Conservation (phyloP, 2,888 invertebrate genomes). For the Sclerodermus sp. region DNA sequence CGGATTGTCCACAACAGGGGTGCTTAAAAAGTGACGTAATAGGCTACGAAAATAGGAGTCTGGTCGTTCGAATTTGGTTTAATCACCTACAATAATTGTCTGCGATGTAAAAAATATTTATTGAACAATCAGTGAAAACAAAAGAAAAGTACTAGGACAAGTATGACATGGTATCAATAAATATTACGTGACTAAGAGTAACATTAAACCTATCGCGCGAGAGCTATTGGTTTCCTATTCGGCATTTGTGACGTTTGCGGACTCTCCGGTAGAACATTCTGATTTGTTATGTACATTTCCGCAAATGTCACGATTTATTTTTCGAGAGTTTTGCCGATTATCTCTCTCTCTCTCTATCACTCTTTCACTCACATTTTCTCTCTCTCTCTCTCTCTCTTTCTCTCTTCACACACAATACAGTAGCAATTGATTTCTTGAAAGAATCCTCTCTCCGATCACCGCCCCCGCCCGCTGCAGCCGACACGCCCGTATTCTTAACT, state of each 20-base stretch:
- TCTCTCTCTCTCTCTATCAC: not conserved
- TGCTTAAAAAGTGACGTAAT: too few relatives aligned
- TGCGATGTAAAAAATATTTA: constrained; percentile 48
- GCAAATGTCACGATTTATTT: constrained; percentile 34
- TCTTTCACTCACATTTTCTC: too few relatives aligned
- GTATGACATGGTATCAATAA: constrained; percentile 48
- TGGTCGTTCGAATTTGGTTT: constrained; percentile 8
- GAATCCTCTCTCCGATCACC: constrained; percentile 20
- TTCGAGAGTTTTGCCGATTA: too few relatives aligned
- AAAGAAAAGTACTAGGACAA: constrained; percentile 25
- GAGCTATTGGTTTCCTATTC: constrained; percentile 23
- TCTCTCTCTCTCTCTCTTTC: not conserved
- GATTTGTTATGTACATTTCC: constrained; percentile 43
- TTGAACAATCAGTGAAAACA: constrained; percentile 45
- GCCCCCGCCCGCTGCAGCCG: constrained; percentile 45
- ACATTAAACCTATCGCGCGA: constrained; percentile 29
- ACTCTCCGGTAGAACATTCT: constrained; percentile 15
- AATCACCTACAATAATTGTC: constrained; percentile 29
- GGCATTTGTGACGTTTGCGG: constrained; percentile 36
- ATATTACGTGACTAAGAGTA: constrained; percentile 49
- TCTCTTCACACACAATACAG: too few relatives aligned
- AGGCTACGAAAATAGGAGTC: constrained; percentile 1
- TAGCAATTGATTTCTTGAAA: not conserved
- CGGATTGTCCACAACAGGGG: too few relatives aligned
- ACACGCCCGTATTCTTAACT: constrained; percentile 41